A percentile compares a stretch with the other conserved stretches of the same genome.
Evolutionary conservation across 2,888 invertebrate genomes (phyloP).

Genomic region (Erebia aethiops): DNA sequence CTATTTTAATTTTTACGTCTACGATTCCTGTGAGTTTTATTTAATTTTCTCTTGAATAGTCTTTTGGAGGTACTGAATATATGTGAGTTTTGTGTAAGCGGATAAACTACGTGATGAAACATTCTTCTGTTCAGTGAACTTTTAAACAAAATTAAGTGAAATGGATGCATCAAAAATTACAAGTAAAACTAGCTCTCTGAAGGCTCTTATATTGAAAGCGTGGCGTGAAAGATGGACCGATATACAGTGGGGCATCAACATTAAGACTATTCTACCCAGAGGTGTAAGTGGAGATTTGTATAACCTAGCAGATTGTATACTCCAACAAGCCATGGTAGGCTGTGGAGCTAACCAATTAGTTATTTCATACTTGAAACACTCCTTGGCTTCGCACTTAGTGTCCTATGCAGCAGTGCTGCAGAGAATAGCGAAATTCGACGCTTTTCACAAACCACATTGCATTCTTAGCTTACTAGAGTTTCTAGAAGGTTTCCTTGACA

Average conservation of each 20-base stretch:
- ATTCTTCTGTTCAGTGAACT: not conserved
- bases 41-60: not conserved
- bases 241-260: slow-evolving; percentile 97
- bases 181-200: slow-evolving; percentile 91
- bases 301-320: slow-evolving; percentile 94
- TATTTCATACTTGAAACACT: slow-evolving; percentile 95
- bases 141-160: slow-evolving; percentile 42
- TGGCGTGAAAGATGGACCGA: slow-evolving; percentile 98
- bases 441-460: slow-evolving; percentile 94
- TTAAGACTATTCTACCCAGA: slow-evolving; percentile 94
- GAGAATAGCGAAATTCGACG: slow-evolving; percentile 94
- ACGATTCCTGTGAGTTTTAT: not conserved
- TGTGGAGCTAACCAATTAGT: slow-evolving; percentile 96
- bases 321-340: slow-evolving; percentile 96
- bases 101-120: not conserved
- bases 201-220: slow-evolving; percentile 91
- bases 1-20: too few species aligned
- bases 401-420: slow-evolving; percentile 95
- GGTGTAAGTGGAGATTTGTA: slow-evolving; percentile 97
- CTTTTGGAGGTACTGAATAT: not conserved
- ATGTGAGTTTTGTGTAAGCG: not conserved
- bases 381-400: slow-evolving; percentile 93
- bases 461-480: slow-evolving; percentile 93
- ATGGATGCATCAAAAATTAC: slow-evolving; percentile 91
- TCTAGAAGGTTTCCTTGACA: slow-evolving; percentile 86